Evolutionary conservation across 1,140 invertebrate genomes (phyloP).

Genomic region (Trichoplusia ni): DNA sequence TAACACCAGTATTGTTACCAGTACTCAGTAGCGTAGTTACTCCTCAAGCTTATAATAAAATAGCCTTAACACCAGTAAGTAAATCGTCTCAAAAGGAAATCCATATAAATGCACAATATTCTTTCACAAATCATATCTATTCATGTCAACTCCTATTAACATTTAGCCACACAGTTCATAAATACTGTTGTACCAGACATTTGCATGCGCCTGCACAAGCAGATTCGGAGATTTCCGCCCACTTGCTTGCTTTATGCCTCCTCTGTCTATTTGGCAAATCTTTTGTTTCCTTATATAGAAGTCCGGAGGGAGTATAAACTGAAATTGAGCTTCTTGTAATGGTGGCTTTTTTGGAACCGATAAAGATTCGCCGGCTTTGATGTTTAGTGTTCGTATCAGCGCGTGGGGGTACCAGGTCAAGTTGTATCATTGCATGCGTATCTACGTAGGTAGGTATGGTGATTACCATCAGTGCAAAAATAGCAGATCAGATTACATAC

Average conservation of each 20-base stretch:
- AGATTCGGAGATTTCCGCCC: constrained; percentile 32
- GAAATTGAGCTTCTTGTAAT: background rate
- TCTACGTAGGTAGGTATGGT: background rate
- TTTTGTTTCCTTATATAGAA: constrained; percentile 11
- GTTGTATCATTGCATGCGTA: background rate
- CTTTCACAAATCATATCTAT: constrained; percentile 16
- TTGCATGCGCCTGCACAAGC: constrained; percentile 7
- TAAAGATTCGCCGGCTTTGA: constrained; percentile 12
- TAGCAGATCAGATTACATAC: too few relatives aligned
- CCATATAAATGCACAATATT: background rate
- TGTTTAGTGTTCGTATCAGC: background rate
- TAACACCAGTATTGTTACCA: too few relatives aligned
- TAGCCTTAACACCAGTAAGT: too few relatives aligned
- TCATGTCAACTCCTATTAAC: constrained; percentile 28
- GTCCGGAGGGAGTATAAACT: background rate
- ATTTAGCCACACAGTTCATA: constrained; percentile 23
- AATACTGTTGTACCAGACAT: constrained; percentile 9
- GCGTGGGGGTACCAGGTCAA: background rate
- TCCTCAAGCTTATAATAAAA: too few relatives aligned
- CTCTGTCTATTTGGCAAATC: constrained; percentile 22
- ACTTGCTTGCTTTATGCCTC: constrained; percentile 11
- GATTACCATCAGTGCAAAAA: too few relatives aligned
- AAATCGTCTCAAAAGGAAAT: background rate
- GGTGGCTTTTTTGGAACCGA: background rate
- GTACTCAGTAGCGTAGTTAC: too few relatives aligned